Conservation (phyloP, 2,888 invertebrate species). For the Melolontha melolontha region DNA sequence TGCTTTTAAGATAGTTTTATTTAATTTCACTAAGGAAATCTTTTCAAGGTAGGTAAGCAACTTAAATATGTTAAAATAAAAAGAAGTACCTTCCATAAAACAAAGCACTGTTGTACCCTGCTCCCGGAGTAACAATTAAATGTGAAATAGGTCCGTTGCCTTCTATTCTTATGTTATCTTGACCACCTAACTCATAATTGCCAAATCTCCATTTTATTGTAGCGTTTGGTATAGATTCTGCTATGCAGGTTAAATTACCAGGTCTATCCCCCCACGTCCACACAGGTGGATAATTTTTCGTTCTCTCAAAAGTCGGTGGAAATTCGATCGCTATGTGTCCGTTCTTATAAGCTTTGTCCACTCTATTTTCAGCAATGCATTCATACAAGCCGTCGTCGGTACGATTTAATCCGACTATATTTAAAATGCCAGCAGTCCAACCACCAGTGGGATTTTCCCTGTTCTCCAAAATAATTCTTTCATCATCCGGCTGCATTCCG, state of each 20-base stretch:
- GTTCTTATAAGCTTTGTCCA: constrained; percentile 76
- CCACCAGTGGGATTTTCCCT: constrained; percentile 68
- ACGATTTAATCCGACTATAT: constrained; percentile 74
- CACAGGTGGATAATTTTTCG: constrained; percentile 76
- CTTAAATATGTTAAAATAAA: too few species aligned
- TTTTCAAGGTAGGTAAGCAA: too few species aligned
- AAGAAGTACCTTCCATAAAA: constrained; percentile 83
- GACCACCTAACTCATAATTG: constrained; percentile 60
- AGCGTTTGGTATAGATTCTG: constrained; percentile 90
- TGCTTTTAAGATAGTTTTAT: too few species aligned
- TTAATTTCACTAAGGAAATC: too few species aligned
- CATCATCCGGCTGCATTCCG: constrained; percentile 75
- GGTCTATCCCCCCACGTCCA: constrained; percentile 87
- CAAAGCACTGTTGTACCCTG: constrained; percentile 67
- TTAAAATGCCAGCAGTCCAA: constrained; percentile 75
- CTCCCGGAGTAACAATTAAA: constrained; percentile 77
- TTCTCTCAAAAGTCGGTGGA: constrained; percentile 81
- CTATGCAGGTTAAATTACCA: constrained; percentile 88
- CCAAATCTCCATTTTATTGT: constrained; percentile 86
- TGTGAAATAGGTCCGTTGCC: constrained; percentile 80
- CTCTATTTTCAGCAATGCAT: constrained; percentile 85
- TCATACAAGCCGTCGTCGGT: constrained; percentile 90
- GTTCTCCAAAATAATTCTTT: constrained; percentile 75
- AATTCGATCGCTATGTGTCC: constrained; percentile 88
- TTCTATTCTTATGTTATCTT: constrained; percentile 71